Percentiles rank a stretch among this genome's conserved stretches.
phyloP scores from a whole-genome alignment of 2,888 invertebrate genomes.

The Lithophane leautieri region DNA sequence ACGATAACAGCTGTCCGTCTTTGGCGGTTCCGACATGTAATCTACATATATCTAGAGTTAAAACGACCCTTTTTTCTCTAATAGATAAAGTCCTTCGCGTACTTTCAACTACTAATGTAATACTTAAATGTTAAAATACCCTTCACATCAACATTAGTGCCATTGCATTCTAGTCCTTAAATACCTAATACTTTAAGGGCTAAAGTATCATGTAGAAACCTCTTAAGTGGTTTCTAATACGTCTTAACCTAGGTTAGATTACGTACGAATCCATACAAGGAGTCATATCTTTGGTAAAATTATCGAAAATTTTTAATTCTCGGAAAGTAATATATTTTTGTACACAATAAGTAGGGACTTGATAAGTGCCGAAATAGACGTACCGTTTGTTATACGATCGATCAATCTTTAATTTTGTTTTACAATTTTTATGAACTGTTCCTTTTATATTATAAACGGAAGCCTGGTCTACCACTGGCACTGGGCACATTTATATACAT shows the following conservation, averaged over 20 bases:
- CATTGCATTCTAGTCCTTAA: conserved; percentile 51
- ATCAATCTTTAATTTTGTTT: conserved; percentile 35
- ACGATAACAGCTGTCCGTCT: conserved; percentile 34
- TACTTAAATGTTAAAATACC: conserved; percentile 50
- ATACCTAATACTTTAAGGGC: conserved; percentile 33
- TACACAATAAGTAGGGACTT: conserved; percentile 55
- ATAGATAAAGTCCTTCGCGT: conserved; percentile 67
- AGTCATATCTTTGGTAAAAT: conserved; percentile 74
- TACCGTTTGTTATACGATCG: conserved; percentile 20
- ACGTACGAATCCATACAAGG: conserved; percentile 69
- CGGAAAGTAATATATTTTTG: conserved; percentile 64
- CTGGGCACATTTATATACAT: conserved; percentile 49
- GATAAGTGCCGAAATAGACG: conserved; percentile 55
- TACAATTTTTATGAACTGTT: conserved; percentile 20
- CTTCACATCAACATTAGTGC: conserved; percentile 54
- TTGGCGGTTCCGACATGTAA: conserved; percentile 50
- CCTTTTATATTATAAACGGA: conserved; percentile 37
- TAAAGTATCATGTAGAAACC: conserved; percentile 48
- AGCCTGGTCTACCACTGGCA: conserved; percentile 41
- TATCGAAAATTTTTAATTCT: conserved; percentile 75
- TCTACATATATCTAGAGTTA: conserved; percentile 44
- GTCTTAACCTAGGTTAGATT: conserved; percentile 59
- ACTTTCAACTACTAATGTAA: conserved; percentile 51
- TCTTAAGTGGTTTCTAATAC: conserved; percentile 45
- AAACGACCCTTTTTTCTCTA: conserved; percentile 66